Base-by-base conservation (phyloP, 2,113 vertebrate genomes). In the Halcyon senegalensis region DNA sequence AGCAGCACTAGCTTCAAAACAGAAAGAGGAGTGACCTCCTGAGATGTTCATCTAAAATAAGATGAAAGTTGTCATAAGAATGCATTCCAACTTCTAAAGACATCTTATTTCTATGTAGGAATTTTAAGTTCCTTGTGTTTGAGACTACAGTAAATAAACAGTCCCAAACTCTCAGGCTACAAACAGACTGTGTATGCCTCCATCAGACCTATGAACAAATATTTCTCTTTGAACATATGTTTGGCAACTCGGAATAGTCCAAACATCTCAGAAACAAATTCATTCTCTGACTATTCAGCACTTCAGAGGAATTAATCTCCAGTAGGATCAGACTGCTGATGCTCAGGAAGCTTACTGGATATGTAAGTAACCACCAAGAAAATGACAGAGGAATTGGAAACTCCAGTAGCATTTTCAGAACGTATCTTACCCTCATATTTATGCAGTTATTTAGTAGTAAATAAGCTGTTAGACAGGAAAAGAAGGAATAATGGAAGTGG, bases 41-140 rank as follows among this genome's bases (percentile, higher is more conserved):
- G 48, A 94, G 89, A 91, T 82, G 66, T 33, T 53, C 5, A 14
- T 84, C 94, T 95, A 95, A 96, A 96, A 90, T 84, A 94, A 96
- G 86, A 96, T 87, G 30, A 90, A 93, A 92, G 35, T 89, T 96
- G 76, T 74, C 17, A 1, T 60, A 87, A 75, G 64, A 93, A 93
- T 41, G 30, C 73, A 63, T 94, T 90, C 66, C 86, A 95, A 16
- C 62, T 86, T 92, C 88, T 90, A 81, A 94, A 95, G 74, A 87
- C 0, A 9, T 53, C 85, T 94, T 94, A 94, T 94, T 94, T 89
- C 85, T 90, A 81, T 93, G 82, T 87, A 88, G 69, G 83, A 89
- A 89, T 73, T 67, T 62, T 24, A 81, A 90, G 62, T 33, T 84
- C 68, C 41, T 62, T 50, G 37, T 50, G 46, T 66, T 87, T 89